Conservation (phyloP, 2,888 invertebrate genomes). For the Cheilosia grossa region DNA sequence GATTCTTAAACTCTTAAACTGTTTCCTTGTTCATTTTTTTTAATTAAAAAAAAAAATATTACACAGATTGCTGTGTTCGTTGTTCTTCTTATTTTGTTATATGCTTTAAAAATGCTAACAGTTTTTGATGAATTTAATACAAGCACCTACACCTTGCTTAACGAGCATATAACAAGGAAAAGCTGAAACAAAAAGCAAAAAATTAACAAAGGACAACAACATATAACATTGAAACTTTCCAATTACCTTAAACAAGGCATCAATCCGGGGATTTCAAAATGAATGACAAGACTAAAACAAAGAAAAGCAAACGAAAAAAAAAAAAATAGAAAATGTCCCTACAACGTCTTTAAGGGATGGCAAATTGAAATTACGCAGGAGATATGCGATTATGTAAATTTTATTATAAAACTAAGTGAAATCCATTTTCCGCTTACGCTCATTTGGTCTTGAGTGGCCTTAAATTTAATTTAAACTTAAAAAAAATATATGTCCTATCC, state of each 20-base stretch:
- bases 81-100: too few species aligned
- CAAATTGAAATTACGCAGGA: slow-evolving; percentile 60
- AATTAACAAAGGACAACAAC: not conserved
- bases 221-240: slow-evolving; percentile 33
- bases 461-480: slow-evolving; percentile 39
- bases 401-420: slow-evolving; percentile 42
- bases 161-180: not conserved
- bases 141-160: not conserved
- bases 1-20: too few species aligned
- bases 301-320: not conserved
- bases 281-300: slow-evolving; percentile 36
- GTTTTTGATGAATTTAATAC: too few species aligned
- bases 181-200: not conserved
- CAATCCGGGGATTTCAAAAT: slow-evolving; percentile 51
- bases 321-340: slow-evolving; percentile 43
- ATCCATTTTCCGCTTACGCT: slow-evolving; percentile 42
- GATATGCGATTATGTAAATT: slow-evolving; percentile 58
- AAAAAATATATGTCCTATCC: slow-evolving; percentile 18
- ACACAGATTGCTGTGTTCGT: too few species aligned
- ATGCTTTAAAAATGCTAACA: too few species aligned
- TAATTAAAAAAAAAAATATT: not conserved
- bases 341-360: slow-evolving; percentile 44
- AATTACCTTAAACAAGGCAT: slow-evolving; percentile 44
- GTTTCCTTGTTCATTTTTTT: too few species aligned
- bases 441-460: slow-evolving; percentile 35